These are phyloP conservation scores for Thyatira batis DNA, from an alignment of 2,888 invertebrate species.

Conservation along the genomic window DNA sequence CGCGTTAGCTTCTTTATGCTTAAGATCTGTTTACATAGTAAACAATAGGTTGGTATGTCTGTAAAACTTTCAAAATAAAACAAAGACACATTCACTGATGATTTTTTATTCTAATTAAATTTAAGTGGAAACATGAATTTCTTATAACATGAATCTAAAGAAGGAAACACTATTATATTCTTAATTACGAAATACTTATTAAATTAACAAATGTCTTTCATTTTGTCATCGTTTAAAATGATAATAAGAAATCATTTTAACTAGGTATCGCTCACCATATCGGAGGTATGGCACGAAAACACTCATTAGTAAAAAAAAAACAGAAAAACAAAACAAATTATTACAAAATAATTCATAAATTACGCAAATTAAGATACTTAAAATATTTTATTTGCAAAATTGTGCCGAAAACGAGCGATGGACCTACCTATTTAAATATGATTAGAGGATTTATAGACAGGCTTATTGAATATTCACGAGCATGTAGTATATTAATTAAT, in stretches of 20 bases:
- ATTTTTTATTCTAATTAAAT: constrained; percentile 80
- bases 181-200: constrained; percentile 80
- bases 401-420: constrained; percentile 46
- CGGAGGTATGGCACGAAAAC: constrained; percentile 58
- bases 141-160: constrained; percentile 82
- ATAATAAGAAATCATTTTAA: constrained; percentile 32
- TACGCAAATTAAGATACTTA: constrained; percentile 48
- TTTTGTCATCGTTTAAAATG: constrained; percentile 59
- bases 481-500: not conserved
- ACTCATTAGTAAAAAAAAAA: constrained; percentile 39
- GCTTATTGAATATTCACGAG: not conserved
- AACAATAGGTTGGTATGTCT: too few relatives aligned
- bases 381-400: constrained; percentile 38
- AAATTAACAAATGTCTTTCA: constrained; percentile 80
- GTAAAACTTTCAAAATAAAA: too few relatives aligned
- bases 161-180: constrained; percentile 80
- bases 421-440: constrained; percentile 20
- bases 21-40: too few relatives aligned
- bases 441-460: constrained; percentile 25
- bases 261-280: constrained; percentile 11
- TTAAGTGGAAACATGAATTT: constrained; percentile 81
- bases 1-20: too few relatives aligned
- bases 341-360: constrained; percentile 29
- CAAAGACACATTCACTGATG: constrained; percentile 66
- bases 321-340: constrained; percentile 19